A percentile compares a stretch with the other conserved stretches of the same genome.
phyloP scores from a whole-genome alignment of 2,797 vertebrate genomes.

The Scyliorhinus canicula region DNA sequence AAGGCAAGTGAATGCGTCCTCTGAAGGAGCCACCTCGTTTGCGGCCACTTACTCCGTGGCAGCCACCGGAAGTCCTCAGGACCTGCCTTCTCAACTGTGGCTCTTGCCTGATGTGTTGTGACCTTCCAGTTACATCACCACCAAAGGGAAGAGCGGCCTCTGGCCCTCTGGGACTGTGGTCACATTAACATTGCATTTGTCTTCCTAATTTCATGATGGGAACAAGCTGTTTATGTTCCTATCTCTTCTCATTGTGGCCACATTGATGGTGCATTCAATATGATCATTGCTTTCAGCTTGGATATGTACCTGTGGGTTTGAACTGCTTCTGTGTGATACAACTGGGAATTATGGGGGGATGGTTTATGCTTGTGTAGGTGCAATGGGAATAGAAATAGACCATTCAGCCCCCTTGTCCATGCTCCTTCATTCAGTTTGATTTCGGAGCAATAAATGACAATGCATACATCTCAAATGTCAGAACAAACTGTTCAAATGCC shows the following conservation, averaged over 20 bases:
- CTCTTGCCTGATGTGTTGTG: no score
- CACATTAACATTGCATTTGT: no score
- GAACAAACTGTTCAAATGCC: not conserved
- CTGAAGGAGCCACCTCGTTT: no score
- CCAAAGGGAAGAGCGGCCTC: no score
- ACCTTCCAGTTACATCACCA: no score
- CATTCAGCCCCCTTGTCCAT: not conserved
- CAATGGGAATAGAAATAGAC: not conserved
- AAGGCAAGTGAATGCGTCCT: no score
- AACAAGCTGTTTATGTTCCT: not conserved
- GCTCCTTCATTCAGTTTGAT: not conserved
- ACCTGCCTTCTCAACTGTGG: no score
- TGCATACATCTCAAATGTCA: not conserved
- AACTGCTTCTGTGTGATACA: not conserved
- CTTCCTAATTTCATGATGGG: not conserved
- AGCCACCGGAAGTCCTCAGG: no score
- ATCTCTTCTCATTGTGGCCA: not conserved
- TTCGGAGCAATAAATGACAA: not conserved
- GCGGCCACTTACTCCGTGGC: no score
- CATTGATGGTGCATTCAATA: not conserved
- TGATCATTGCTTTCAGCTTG: not conserved
- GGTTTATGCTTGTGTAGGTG: not conserved
- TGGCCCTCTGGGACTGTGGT: no score
- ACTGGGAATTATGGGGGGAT: not conserved
- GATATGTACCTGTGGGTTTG: not conserved